phyloP scores from a whole-genome alignment of 2,797 vertebrate species.

The Cryptoblepharus egeriae region DNA sequence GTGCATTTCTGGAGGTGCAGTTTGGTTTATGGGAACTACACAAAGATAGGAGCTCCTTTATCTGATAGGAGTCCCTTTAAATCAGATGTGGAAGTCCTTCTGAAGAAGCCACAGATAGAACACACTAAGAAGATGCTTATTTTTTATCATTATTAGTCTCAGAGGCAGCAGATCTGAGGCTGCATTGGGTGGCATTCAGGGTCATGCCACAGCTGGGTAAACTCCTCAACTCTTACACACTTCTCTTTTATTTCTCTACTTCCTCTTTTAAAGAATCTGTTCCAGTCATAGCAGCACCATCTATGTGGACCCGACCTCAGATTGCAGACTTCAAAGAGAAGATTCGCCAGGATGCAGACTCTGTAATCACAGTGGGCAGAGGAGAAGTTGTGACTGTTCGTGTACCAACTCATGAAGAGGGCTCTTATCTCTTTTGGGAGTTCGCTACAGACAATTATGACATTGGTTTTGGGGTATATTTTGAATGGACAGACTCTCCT shows the following conservation, averaged over 20 bases:
- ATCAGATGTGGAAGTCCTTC: too few species aligned
- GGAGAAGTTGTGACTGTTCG: conserved; percentile 98
- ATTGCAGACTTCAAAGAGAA: conserved; percentile 99
- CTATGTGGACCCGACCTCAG: conserved; percentile 99
- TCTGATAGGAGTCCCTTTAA: too few species aligned
- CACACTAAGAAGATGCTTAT: too few species aligned
- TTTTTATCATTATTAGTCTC: too few species aligned
- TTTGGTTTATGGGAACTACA: too few species aligned
- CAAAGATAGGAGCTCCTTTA: too few species aligned
- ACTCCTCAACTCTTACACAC: neutral
- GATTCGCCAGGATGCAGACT: conserved; percentile 97
- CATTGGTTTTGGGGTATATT: conserved; percentile 98
- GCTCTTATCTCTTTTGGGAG: conserved; percentile 99
- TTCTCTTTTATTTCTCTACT: neutral
- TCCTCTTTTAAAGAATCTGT: conserved; percentile 80
- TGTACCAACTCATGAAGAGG: conserved; percentile 97
- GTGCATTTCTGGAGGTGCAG: too few species aligned
- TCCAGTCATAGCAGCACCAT: conserved; percentile 94
- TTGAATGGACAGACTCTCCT: conserved; percentile 98
- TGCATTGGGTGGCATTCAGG: too few species aligned
- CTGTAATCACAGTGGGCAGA: conserved; percentile 96
- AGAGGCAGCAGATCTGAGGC: too few species aligned
- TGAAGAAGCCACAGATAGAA: too few species aligned
- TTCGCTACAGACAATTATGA: conserved; percentile 99
- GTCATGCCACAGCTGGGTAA: neutral